Evolutionary conservation across 2,888 invertebrate species (phyloP), one percentile per base, ranked within the genome.

Genomic region (Drosophila flavopinicola): DNA sequence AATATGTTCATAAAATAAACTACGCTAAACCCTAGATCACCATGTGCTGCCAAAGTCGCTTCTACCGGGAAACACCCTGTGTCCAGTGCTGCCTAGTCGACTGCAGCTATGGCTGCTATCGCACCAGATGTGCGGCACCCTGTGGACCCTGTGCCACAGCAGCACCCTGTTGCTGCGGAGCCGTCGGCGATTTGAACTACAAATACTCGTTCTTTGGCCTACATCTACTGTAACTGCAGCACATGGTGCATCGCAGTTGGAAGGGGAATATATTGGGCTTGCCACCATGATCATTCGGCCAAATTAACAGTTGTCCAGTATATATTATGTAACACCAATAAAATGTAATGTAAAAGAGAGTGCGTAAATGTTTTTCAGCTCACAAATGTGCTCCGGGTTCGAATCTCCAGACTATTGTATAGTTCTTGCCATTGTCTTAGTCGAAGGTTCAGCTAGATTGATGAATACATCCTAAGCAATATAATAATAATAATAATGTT

Each of bases 21-120:
- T 13, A 1, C 10, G 0, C 2, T 15, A 11, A 15, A 2, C 24
- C 6, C 1, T 24, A 29, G 42, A 23, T 42, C 44, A 20, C 39
- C 49, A 78, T 79, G 78, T 84, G 84, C 64, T 79, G 84, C 30
- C 54, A 48, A 1, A 78, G 84, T 32, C 78, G 78, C 25, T 78
- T 32, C n/a, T 78, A 76, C 13, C 74, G 84, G 9, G 57, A 47
- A 1, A 67, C 84, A 10, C 65, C 78, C 27, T 78, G 78, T 47
- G 80, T 79, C 2, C 77, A 76, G 41, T 78, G 84, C 57, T 78
- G 78, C 45, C 65, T 78, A 0, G 38, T 84, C 37, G 84, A 78
- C 24, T 84, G 80, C 39, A 78, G 80, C 23, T 78, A 78, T 25
- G 47, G 60, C 30, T 78, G 78, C 32, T 74, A 65, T 32, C 39